Conservation (phyloP, 2,113 vertebrate genomes). For the Mesembrinibis cayennensis region DNA sequence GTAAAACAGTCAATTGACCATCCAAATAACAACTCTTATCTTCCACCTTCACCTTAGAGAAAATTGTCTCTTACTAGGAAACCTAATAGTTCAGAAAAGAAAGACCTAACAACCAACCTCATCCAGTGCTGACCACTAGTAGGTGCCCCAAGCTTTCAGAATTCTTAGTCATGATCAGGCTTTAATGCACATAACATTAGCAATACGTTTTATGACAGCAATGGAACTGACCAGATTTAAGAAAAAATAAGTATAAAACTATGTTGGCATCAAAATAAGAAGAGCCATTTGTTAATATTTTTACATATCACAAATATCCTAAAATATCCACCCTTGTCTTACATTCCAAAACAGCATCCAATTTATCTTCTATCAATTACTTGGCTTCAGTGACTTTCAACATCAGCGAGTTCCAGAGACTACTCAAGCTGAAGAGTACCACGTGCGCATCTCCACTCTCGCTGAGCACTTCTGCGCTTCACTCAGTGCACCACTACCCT, state of each 20-base stretch:
- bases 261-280: neutral
- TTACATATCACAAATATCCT: neutral
- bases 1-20: neutral
- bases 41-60: neutral
- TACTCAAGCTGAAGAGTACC: neutral
- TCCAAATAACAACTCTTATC: neutral
- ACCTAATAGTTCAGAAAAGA: neutral
- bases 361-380: neutral
- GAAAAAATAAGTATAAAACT: neutral
- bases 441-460: accelerated
- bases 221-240: neutral
- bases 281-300: neutral
- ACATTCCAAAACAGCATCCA: neutral
- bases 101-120: neutral
- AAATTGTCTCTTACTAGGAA: neutral
- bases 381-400: neutral
- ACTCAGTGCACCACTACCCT: neutral
- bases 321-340: neutral
- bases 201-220: neutral
- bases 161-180: neutral
- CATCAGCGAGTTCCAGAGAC: accelerated
- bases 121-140: neutral
- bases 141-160: neutral
- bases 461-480: neutral
- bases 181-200: neutral